Evolutionary conservation across 2,113 vertebrate genomes (phyloP).

Genomic region (Atherinomorus stipes): DNA sequence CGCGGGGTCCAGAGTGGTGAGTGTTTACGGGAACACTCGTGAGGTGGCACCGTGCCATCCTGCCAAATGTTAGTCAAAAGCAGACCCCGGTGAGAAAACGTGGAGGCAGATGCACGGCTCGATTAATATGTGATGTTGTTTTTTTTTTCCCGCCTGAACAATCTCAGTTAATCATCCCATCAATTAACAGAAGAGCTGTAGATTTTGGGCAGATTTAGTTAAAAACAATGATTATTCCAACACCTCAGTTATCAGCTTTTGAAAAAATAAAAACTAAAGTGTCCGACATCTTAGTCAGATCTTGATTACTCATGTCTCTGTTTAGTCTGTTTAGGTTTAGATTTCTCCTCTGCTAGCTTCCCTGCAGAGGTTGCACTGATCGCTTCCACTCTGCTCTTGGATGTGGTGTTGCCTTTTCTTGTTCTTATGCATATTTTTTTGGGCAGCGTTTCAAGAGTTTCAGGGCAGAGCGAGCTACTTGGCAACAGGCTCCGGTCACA

Average conservation of each 20-base stretch:
- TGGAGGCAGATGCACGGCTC: conserved; percentile 44
- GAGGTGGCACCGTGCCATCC: conserved; percentile 69
- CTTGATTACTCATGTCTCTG: conserved; percentile 71
- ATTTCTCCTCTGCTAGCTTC: conserved; percentile 20
- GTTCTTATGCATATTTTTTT: conserved; percentile 53
- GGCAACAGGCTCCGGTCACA: conserved; percentile 63
- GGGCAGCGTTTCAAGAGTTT: conserved; percentile 56
- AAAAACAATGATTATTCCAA: conserved; percentile 30
- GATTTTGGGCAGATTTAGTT: not conserved
- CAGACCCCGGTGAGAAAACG: conserved; percentile 36
- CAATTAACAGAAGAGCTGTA: conserved; percentile 23
- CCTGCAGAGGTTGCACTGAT: not conserved
- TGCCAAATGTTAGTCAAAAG: conserved; percentile 67
- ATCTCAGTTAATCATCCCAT: conserved; percentile 18
- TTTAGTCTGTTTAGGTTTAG: conserved; percentile 75
- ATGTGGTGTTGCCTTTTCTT: conserved; percentile 24
- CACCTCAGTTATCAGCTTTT: conserved; percentile 36
- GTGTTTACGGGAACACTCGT: conserved; percentile 77
- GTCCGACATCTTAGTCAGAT: conserved; percentile 66
- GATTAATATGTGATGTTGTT: conserved; percentile 39
- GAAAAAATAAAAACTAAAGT: conserved; percentile 27
- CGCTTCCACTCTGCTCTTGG: not conserved
- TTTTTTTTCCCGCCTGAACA: not conserved
- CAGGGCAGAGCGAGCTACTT: conserved; percentile 57
- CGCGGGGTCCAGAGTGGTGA: conserved; percentile 59